A percentile compares a stretch with the other conserved stretches of the same genome.
These are phyloP conservation scores for Drosophila austrosaltans DNA, from an alignment of 2,888 invertebrate species.

Conservation along the genomic window DNA sequence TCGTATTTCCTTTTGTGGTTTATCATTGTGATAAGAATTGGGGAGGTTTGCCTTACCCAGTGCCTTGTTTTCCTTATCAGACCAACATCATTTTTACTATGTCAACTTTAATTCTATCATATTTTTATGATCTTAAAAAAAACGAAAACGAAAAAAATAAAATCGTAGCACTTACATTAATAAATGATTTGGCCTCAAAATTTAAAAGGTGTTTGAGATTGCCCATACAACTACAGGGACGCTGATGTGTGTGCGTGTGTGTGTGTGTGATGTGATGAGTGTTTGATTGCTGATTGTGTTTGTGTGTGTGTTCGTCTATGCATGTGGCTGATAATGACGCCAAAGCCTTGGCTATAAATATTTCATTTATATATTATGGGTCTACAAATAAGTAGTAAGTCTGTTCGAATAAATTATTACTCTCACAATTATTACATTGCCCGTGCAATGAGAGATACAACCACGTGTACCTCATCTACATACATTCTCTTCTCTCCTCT, in stretches of 20 bases:
- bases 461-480: conserved; percentile 15
- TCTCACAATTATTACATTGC: conserved; percentile 40
- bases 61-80: neutral
- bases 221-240: conserved; percentile 7
- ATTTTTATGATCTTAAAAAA: conserved; percentile 1
- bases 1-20: neutral
- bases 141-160: neutral
- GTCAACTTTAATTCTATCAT: neutral
- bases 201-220: conserved; percentile 9
- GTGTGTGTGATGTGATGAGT: conserved; percentile 1
- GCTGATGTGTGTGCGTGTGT: conserved; percentile 2
- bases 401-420: conserved; percentile 35
- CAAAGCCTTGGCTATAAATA: conserved; percentile 51
- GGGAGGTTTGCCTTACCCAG: neutral
- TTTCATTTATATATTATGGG: conserved; percentile 43
- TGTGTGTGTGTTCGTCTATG: conserved; percentile 7
- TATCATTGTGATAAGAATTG: neutral
- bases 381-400: conserved; percentile 23
- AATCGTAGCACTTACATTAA: neutral
- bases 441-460: conserved; percentile 24
- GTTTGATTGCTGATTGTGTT: conserved; percentile 21
- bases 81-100: neutral
- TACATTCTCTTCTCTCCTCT: neutral
- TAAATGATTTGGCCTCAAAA: conserved; percentile 9
- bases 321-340: conserved; percentile 42